These are phyloP conservation scores for Misgurnus anguillicaudatus DNA, from an alignment of 2,113 vertebrate species.

Conservation along the genomic window DNA sequence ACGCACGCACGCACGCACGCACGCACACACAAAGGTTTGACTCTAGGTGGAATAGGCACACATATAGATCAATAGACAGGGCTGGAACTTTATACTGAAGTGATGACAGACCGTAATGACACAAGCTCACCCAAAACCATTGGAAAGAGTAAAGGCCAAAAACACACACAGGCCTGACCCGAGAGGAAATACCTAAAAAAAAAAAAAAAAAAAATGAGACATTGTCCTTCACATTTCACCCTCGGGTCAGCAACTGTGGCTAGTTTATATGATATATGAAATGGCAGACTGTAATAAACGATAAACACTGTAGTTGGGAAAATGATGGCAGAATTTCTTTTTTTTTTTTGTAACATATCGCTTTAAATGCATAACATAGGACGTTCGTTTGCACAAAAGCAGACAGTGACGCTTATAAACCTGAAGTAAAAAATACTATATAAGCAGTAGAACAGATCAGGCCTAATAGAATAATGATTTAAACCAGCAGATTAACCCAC, in stretches of 20 bases:
- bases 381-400: no score
- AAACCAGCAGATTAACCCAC: not conserved
- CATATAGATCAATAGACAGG: conserved; percentile 29
- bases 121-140: not conserved
- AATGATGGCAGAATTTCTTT: no score
- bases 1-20: conserved; percentile 8
- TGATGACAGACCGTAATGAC: conserved; percentile 18
- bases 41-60: conserved; percentile 8
- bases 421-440: no score
- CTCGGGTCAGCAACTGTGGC: not conserved
- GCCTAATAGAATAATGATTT: not conserved
- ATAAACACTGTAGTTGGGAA: no score
- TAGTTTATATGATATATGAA: not conserved
- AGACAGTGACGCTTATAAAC: no score
- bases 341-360: no score
- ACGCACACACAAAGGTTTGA: conserved; percentile 19
- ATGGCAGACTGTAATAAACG: not conserved
- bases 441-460: not conserved
- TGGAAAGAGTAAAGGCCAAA: not conserved
- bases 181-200: not conserved
- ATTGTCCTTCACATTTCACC: not conserved
- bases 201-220: not conserved
- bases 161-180: not conserved
- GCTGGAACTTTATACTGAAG: conserved; percentile 11
- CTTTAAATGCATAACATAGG: not conserved